Percentiles rank a stretch among this genome's conserved stretches.
These are phyloP conservation scores for Lucinisca nassula DNA, from an alignment of 2,888 invertebrate species.

Conservation along the genomic window DNA sequence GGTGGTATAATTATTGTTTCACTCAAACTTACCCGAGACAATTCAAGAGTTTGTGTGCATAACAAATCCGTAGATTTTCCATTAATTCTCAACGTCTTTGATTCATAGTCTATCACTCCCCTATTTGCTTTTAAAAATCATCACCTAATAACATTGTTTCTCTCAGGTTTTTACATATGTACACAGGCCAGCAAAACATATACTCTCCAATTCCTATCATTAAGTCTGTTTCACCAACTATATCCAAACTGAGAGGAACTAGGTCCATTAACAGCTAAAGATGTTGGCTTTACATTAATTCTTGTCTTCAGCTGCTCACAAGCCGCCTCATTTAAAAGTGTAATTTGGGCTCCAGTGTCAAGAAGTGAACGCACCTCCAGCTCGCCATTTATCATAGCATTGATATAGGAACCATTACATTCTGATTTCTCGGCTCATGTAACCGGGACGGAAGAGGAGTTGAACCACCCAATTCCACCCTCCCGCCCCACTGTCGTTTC, in stretches of 20 bases:
- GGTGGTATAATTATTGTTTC: not conserved
- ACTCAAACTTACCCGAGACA: not conserved
- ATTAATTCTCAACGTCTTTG: not conserved
- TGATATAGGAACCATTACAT: too few species aligned
- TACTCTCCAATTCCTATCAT: not conserved
- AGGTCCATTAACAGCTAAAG: not conserved
- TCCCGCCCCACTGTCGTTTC: not conserved
- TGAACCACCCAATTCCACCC: not conserved
- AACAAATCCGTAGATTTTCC: not conserved
- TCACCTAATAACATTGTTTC: constrained; percentile 16
- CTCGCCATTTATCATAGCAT: not conserved
- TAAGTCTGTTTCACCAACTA: not conserved
- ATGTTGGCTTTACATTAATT: not conserved
- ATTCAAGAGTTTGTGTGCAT: not conserved
- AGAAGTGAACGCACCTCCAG: not conserved
- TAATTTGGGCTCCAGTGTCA: not conserved
- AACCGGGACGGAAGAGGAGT: not conserved
- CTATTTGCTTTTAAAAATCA: not conserved
- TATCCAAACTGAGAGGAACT: too few species aligned
- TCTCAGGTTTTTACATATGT: constrained; percentile 1
- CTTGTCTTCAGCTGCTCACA: not conserved
- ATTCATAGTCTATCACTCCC: not conserved
- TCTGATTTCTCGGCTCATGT: not conserved
- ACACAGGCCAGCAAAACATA: not conserved
- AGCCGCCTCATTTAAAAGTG: not conserved